phyloP scores from a whole-genome alignment of 2,113 vertebrate genomes.

The Heterotis niloticus region DNA sequence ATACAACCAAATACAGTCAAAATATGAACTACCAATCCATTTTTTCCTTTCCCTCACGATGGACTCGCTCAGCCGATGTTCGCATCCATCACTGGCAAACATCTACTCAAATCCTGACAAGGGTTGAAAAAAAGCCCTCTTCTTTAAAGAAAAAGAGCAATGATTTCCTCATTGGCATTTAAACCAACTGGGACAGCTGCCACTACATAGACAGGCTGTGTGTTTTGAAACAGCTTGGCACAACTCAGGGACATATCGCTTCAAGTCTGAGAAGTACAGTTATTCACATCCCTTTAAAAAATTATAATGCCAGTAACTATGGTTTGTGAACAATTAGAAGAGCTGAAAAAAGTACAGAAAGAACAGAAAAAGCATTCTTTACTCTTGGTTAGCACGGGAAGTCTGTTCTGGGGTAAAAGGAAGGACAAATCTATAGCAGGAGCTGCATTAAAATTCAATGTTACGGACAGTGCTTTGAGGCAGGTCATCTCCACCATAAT shows the following conservation, averaged over 20 bases:
- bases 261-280: no score
- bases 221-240: no score
- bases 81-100: not conserved
- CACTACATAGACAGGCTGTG: not conserved
- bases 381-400: no score
- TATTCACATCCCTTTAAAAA: no score
- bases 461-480: slow-evolving; percentile 39
- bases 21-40: not conserved
- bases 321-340: no score
- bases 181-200: not conserved
- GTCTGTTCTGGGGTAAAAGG: no score
- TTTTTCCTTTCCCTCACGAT: not conserved
- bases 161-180: not conserved
- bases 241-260: no score
- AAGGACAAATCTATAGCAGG: slow-evolving; percentile 26
- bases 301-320: no score
- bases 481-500: slow-evolving; percentile 43
- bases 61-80: not conserved
- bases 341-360: no score
- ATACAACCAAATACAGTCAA: no score
- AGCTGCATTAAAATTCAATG: slow-evolving; percentile 40
- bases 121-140: not conserved
- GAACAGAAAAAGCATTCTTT: no score
- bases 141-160: not conserved
- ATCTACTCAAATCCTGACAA: not conserved